Conservation (phyloP, 2,797 vertebrate species). For the Oreochromis mossambicus region DNA sequence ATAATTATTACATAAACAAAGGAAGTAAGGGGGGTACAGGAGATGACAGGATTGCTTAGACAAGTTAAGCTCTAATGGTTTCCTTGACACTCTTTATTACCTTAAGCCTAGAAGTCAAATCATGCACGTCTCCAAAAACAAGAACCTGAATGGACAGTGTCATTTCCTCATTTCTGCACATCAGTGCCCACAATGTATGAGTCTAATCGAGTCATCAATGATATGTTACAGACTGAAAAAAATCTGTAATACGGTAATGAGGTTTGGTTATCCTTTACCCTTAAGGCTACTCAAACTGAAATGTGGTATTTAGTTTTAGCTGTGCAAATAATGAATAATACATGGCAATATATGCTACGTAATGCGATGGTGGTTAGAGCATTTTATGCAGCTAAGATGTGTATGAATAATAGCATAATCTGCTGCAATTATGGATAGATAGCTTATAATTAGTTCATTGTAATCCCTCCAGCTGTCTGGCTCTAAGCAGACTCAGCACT, state of each 20-base stretch:
- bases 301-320: conserved; percentile 31
- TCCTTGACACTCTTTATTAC: conserved; percentile 42
- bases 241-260: conserved; percentile 24
- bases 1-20: not conserved
- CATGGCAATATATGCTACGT: conserved; percentile 23
- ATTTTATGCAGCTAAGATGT: conserved; percentile 44
- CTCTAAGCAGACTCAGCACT: conserved; percentile 28
- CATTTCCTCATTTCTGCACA: conserved; percentile 35
- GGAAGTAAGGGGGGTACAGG: not conserved
- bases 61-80: conserved; percentile 34
- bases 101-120: conserved; percentile 34
- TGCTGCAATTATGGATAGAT: conserved; percentile 63
- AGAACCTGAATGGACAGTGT: conserved; percentile 32
- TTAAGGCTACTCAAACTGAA: conserved; percentile 23
- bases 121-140: conserved; percentile 11
- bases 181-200: conserved; percentile 19
- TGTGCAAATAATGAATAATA: conserved; percentile 49
- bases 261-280: conserved; percentile 19
- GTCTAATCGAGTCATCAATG: conserved; percentile 45
- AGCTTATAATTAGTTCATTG: conserved; percentile 60
- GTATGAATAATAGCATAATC: conserved; percentile 60
- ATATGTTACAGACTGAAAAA: conserved; percentile 14
- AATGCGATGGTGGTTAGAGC: conserved; percentile 33
- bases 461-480: conserved; percentile 62
- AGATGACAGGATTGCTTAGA: conserved; percentile 2